A percentile compares a stretch with the other conserved stretches of the same genome.
phyloP scores from a whole-genome alignment of 2,113 vertebrate genomes.

The Dicerorhinus sumatrensis region DNA sequence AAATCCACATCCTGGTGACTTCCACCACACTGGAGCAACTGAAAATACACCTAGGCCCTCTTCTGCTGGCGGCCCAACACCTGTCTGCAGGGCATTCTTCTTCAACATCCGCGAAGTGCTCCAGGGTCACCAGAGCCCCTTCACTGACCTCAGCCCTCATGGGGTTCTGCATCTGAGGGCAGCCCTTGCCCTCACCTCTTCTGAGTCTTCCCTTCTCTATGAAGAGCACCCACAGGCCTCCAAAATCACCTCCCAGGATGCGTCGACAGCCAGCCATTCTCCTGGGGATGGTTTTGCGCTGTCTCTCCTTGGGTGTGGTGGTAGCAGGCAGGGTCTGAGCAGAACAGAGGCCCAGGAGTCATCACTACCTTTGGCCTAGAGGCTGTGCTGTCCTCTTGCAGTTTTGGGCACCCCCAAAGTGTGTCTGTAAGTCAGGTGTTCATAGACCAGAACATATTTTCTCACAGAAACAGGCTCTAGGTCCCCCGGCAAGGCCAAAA shows the following conservation, averaged over 20 bases:
- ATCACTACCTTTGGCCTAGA: neutral
- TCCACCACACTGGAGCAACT: neutral
- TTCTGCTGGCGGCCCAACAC: neutral
- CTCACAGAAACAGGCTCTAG: neutral
- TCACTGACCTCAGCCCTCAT: neutral
- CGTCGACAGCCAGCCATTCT: neutral
- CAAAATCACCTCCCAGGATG: neutral
- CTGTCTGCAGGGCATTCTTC: neutral
- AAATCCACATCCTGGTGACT: neutral
- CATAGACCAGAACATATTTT: neutral
- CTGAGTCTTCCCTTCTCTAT: neutral
- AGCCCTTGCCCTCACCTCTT: neutral
- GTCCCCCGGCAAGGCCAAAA: neutral
- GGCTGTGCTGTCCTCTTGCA: neutral
- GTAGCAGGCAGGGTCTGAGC: neutral
- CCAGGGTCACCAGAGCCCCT: neutral
- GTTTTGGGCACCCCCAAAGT: neutral
- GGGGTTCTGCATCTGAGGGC: neutral
- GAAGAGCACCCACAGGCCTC: neutral
- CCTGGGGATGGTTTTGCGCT: neutral
- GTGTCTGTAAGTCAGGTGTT: neutral
- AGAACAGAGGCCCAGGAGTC: neutral
- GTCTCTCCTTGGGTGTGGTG: neutral
- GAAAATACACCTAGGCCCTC: neutral
- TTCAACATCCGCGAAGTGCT: neutral